Evolutionary conservation across 2,797 vertebrate genomes (phyloP).

Genomic region (Tympanoctomys barrerae): DNA sequence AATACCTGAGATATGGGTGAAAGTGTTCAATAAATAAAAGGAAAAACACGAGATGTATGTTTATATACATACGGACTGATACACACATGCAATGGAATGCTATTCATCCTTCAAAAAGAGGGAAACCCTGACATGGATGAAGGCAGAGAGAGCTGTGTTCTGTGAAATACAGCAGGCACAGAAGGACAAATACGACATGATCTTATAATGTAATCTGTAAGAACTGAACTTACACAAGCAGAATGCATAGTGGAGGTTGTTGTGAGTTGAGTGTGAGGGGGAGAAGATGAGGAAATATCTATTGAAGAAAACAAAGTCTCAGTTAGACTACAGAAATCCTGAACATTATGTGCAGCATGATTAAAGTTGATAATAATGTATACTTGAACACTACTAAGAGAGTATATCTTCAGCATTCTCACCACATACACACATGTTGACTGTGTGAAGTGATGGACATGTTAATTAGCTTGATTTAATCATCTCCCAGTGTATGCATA

Average conservation of each 20-base stretch:
- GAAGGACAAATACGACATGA: background rate
- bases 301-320: background rate
- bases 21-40: background rate
- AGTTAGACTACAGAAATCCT: background rate
- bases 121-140: background rate
- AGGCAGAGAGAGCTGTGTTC: background rate
- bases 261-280: background rate
- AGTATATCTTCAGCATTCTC: background rate
- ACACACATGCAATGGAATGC: background rate
- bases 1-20: background rate
- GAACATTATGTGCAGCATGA: background rate
- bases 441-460: background rate
- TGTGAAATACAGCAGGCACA: background rate
- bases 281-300: background rate
- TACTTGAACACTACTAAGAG: background rate
- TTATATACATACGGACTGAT: background rate
- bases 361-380: background rate
- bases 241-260: background rate
- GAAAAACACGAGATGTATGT: background rate
- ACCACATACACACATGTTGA: background rate
- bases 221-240: background rate
- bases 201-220: background rate
- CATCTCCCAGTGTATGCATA: background rate
- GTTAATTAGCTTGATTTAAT: background rate
- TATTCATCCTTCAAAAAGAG: background rate